Evolutionary conservation across 2,888 invertebrate species (phyloP).

Genomic region (Drosophila picticornis): DNA sequence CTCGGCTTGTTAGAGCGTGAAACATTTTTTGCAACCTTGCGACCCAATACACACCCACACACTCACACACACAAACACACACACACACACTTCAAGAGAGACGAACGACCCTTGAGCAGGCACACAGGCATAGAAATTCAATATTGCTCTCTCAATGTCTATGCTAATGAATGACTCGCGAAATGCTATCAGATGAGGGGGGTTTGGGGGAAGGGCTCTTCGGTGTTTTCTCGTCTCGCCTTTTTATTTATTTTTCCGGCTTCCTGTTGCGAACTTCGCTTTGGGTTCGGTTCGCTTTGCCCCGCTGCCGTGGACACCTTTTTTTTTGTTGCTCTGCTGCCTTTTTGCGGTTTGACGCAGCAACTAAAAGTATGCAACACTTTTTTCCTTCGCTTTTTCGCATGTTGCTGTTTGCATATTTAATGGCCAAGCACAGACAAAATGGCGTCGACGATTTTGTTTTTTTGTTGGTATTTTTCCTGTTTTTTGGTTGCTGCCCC

Average conservation of each 20-base stretch:
- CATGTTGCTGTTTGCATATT: slow-evolving; percentile 79
- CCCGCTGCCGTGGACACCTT: slow-evolving; percentile 42
- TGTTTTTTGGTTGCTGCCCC: slow-evolving; percentile 19
- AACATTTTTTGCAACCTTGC: slow-evolving; percentile 75
- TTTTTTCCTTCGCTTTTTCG: slow-evolving; percentile 62
- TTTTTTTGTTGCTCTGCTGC: slow-evolving; percentile 43
- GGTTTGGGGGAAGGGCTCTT: not conserved
- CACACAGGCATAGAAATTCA: slow-evolving; percentile 71
- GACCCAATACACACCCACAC: slow-evolving; percentile 43
- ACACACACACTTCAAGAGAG: not conserved
- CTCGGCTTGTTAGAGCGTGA: slow-evolving; percentile 60
- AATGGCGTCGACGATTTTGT: slow-evolving; percentile 59
- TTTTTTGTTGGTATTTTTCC: slow-evolving; percentile 15
- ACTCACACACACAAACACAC: slow-evolving; percentile 8
- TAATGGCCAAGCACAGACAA: slow-evolving; percentile 75
- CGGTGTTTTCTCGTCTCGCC: slow-evolving; percentile 45
- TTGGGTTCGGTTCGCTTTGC: slow-evolving; percentile 23
- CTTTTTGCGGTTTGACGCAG: slow-evolving; percentile 77
- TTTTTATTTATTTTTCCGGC: slow-evolving; percentile 78
- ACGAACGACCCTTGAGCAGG: slow-evolving; percentile 15
- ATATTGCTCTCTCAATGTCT: slow-evolving; percentile 72
- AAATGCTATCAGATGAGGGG: slow-evolving; percentile 6
- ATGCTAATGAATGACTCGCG: slow-evolving; percentile 74
- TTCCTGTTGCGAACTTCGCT: slow-evolving; percentile 63
- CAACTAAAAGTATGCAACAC: slow-evolving; percentile 79